Evolutionary conservation across 2,888 invertebrate genomes (phyloP).

Genomic region (Actias luna): DNA sequence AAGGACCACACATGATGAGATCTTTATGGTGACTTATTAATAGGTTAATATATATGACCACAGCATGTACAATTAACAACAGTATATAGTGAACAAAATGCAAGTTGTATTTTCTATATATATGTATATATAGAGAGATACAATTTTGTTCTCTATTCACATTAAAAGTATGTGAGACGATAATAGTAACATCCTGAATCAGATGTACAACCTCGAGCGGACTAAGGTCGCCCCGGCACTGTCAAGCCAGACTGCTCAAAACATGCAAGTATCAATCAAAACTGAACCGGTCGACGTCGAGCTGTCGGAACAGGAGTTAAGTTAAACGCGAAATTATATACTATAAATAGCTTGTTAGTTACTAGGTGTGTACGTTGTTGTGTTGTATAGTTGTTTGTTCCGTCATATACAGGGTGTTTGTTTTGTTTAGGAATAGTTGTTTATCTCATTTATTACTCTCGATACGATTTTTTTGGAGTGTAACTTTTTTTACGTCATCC

Average conservation of each 20-base stretch:
- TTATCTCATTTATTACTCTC: neutral
- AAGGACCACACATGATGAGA: too few relatives aligned
- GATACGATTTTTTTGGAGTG: neutral
- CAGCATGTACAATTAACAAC: too few relatives aligned
- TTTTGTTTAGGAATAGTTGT: neutral
- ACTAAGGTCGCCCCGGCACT: slow-evolving; percentile 48
- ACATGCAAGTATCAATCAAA: slow-evolving; percentile 51
- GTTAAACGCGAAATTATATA: slow-evolving; percentile 3
- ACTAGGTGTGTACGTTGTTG: slow-evolving; percentile 3
- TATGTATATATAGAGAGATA: too few relatives aligned
- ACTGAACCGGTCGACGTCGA: slow-evolving; percentile 53
- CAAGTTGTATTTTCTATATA: too few relatives aligned
- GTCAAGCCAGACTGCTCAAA: slow-evolving; percentile 26
- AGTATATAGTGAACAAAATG: too few relatives aligned
- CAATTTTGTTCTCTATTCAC: too few relatives aligned
- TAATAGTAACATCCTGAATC: too few relatives aligned
- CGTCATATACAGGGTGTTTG: slow-evolving; percentile 18
- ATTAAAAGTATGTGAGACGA: too few relatives aligned
- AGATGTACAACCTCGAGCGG: slow-evolving; percentile 71
- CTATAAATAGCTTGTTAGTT: neutral
- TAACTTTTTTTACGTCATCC: too few relatives aligned
- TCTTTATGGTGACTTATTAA: too few relatives aligned
- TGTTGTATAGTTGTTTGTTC: slow-evolving; percentile 4
- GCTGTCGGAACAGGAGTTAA: slow-evolving; percentile 18
- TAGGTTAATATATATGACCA: too few relatives aligned